Percentiles rank a stretch among this genome's conserved stretches.
Conservation (phyloP, 2,888 invertebrate species). For the Hyppa rectilinea region DNA sequence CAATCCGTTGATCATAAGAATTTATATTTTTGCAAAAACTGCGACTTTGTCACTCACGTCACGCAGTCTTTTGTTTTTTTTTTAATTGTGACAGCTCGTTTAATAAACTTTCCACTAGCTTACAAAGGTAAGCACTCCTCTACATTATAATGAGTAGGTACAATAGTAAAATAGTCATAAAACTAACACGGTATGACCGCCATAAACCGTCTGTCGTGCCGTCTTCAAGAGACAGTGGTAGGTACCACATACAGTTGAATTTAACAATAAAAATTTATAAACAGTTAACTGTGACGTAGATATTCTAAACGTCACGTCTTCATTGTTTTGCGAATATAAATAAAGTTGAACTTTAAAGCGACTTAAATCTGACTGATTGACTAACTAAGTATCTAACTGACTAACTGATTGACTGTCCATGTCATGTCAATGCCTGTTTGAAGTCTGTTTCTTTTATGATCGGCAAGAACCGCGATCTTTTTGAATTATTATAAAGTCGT, state of each 20-base stretch:
- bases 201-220: constrained; percentile 38
- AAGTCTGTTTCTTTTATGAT: constrained; percentile 23
- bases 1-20: no score
- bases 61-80: background rate
- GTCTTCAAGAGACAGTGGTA: constrained; percentile 39
- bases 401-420: constrained; percentile 46
- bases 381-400: no score
- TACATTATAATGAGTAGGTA: constrained; percentile 13
- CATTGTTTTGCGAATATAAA: constrained; percentile 47
- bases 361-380: no score
- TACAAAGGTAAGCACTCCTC: constrained; percentile 19
- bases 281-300: constrained; percentile 52
- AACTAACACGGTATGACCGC: constrained; percentile 28
- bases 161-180: constrained; percentile 47
- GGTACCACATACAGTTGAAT: constrained; percentile 23
- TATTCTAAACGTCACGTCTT: constrained; percentile 24
- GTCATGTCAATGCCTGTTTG: constrained; percentile 36
- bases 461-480: constrained; percentile 8
- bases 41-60: background rate
- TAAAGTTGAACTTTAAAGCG: constrained; percentile 39
- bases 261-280: constrained; percentile 41
- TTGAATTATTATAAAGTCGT: constrained; percentile 1
- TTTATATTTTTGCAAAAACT: background rate
- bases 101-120: constrained; percentile 30
- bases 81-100: background rate